Conservation (phyloP, 35 echinoderm and acorn worm species). For the Amphiura filiformis region DNA sequence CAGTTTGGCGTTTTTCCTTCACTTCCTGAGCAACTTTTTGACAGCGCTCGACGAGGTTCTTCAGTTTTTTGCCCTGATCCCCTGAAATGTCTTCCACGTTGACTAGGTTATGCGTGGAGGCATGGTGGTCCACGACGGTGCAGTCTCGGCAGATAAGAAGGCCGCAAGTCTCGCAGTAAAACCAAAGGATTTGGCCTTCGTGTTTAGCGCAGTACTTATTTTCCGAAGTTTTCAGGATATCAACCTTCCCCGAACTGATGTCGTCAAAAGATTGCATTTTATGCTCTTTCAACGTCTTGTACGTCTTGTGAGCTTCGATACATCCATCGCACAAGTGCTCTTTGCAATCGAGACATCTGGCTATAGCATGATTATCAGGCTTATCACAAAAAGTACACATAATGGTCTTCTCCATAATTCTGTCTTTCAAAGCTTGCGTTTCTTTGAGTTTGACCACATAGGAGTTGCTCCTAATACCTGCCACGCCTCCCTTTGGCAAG, state of each 20-base stretch:
- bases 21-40: background rate
- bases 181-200: background rate
- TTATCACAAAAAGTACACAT: too few relatives aligned
- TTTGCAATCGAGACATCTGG: too few relatives aligned
- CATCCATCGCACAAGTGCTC: too few relatives aligned
- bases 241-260: background rate
- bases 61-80: background rate
- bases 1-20: background rate
- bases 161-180: background rate
- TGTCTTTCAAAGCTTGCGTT: too few relatives aligned
- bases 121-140: background rate
- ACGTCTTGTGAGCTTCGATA: too few relatives aligned
- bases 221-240: background rate
- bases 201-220: background rate
- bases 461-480: too few relatives aligned
- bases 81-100: background rate
- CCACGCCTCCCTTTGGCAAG: too few relatives aligned
- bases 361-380: too few relatives aligned
- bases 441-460: too few relatives aligned
- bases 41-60: background rate
- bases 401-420: too few relatives aligned
- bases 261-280: background rate
- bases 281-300: background rate
- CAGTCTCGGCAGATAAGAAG: background rate
- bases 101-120: background rate